Evolutionary conservation across 1,140 invertebrate genomes (phyloP).

Genomic region (Aphelinus atriplicis): DNA sequence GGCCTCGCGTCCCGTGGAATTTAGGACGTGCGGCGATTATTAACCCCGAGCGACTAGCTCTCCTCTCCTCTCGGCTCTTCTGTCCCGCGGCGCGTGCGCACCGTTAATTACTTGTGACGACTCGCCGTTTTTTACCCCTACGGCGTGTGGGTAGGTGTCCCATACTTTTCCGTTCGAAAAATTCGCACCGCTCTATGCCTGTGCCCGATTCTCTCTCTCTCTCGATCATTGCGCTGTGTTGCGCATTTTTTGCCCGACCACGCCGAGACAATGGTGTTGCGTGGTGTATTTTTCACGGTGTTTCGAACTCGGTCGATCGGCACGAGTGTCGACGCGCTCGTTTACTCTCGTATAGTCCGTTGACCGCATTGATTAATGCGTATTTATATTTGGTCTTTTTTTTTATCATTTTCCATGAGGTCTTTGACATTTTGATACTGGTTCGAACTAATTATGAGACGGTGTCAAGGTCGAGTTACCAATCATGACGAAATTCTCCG

Average conservation of each 20-base stretch:
- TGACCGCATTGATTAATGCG: too few species aligned
- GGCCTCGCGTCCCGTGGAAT: slow-evolving; percentile 17
- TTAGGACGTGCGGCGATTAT: slow-evolving; percentile 27
- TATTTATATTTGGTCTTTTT: too few species aligned
- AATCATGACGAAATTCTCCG: too few species aligned
- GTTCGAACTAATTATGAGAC: too few species aligned
- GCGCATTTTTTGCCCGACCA: slow-evolving; percentile 2
- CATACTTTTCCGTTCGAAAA: neutral
- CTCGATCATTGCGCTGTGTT: neutral
- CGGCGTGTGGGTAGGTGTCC: neutral
- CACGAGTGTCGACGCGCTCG: too few species aligned
- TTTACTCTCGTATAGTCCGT: too few species aligned
- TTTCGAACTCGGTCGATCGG: too few species aligned
- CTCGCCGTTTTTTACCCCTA: neutral
- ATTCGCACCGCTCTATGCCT: neutral
- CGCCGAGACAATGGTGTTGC: slow-evolving; percentile 10
- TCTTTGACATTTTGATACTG: too few species aligned
- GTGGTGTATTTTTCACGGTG: neutral
- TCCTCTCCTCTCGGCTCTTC: neutral
- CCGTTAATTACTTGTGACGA: slow-evolving; percentile 26
- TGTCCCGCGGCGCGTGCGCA: neutral
- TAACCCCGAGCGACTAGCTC: slow-evolving; percentile 1
- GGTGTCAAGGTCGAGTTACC: too few species aligned
- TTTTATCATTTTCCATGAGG: too few species aligned
- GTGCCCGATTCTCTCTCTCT: too few species aligned